phyloP scores from a whole-genome alignment of 2,888 invertebrate species.

The Limulus polyphemus region DNA sequence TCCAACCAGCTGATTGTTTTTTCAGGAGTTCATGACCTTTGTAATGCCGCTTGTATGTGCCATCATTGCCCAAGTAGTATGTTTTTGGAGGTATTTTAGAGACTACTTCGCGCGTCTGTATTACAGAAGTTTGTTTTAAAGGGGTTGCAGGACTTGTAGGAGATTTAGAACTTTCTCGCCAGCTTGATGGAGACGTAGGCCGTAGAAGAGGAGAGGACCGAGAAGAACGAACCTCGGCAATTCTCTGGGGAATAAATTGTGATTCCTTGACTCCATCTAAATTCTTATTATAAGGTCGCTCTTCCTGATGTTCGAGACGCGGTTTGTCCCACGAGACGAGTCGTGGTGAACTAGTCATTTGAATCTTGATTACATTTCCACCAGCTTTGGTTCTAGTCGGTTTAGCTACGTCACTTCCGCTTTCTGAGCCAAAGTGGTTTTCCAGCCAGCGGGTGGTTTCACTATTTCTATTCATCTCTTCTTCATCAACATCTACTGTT shows the following conservation, averaged over 20 bases:
- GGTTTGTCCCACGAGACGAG: neutral
- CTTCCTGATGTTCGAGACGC: no score
- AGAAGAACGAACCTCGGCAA: neutral
- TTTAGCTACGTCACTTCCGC: slow-evolving; percentile 13
- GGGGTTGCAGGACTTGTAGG: neutral
- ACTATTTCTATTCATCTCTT: slow-evolving; percentile 3
- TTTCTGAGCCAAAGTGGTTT: slow-evolving; percentile 10
- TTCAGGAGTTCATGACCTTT: neutral
- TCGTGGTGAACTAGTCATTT: slow-evolving; percentile 1
- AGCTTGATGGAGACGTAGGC: neutral
- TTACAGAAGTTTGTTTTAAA: neutral
- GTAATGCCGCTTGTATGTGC: neutral
- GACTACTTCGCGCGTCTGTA: no score
- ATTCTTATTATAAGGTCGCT: neutral
- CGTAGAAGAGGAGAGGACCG: neutral
- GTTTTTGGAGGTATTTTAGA: neutral
- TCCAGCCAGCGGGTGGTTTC: slow-evolving; percentile 8
- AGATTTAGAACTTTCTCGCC: neutral
- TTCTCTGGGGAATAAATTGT: neutral
- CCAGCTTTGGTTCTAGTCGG: slow-evolving; percentile 11
- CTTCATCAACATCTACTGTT: slow-evolving; percentile 3
- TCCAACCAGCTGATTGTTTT: neutral
- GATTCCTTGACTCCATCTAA: neutral
- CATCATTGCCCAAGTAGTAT: slow-evolving; percentile 1
- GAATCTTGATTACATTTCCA: slow-evolving; percentile 12